A percentile compares a stretch with the other conserved stretches of the same genome.
phyloP scores from a whole-genome alignment of 2,113 vertebrate species.

The Ailurus styani region DNA sequence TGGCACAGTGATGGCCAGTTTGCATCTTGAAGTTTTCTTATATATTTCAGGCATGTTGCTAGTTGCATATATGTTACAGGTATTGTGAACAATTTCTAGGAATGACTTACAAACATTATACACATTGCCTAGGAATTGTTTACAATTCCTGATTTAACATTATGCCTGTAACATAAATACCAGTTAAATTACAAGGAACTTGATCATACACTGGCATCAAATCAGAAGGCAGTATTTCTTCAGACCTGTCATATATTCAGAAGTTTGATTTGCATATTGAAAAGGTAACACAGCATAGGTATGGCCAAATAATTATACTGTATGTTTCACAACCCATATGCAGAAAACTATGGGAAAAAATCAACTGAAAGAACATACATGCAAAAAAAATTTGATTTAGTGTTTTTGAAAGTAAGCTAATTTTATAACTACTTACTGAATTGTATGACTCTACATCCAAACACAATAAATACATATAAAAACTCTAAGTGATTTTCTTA shows the following conservation, averaged over 20 bases:
- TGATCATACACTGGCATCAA: slow-evolving; percentile 49
- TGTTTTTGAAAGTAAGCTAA: slow-evolving; percentile 28
- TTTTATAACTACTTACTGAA: neutral
- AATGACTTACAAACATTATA: slow-evolving; percentile 65
- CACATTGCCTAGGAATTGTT: slow-evolving; percentile 65
- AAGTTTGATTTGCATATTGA: neutral
- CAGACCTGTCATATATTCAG: neutral
- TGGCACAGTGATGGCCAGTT: neutral
- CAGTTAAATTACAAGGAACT: slow-evolving; percentile 42
- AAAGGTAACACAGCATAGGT: neutral
- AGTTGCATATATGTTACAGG: slow-evolving; percentile 59
- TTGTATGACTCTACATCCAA: neutral
- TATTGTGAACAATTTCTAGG: slow-evolving; percentile 68
- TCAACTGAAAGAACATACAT: neutral
- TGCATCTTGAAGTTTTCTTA: slow-evolving; percentile 45
- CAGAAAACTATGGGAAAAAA: neutral
- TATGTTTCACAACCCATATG: neutral
- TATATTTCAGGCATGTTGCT: slow-evolving; percentile 48
- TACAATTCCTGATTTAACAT: slow-evolving; percentile 69
- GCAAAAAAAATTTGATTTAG: neutral
- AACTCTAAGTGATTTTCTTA: neutral
- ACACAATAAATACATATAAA: neutral
- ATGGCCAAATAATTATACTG: neutral
- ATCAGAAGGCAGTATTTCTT: slow-evolving; percentile 46
- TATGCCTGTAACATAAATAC: slow-evolving; percentile 53